phyloP scores from a whole-genome alignment of 2,888 invertebrate genomes.

The Neoaliturus tenellus region DNA sequence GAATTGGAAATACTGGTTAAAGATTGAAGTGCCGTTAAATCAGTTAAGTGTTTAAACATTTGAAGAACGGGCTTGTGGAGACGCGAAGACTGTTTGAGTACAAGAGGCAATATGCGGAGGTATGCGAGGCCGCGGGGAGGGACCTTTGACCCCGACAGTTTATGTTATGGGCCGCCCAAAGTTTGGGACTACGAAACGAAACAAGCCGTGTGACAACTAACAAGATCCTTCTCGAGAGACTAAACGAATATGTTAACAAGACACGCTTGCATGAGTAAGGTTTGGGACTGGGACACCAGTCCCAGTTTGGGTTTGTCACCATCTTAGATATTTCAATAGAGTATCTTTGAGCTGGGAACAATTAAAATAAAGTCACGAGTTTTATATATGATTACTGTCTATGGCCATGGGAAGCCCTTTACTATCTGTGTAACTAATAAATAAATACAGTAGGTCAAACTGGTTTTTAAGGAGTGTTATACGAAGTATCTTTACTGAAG shows the following conservation, averaged over 20 bases:
- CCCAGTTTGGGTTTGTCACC: no score
- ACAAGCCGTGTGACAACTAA: slow-evolving; percentile 32
- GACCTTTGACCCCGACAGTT: not conserved
- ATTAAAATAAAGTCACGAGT: no score
- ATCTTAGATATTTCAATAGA: no score
- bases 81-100: not conserved
- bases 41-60: not conserved
- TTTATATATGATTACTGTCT: no score
- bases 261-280: not conserved
- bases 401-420: no score
- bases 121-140: not conserved
- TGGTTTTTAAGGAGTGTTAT: no score
- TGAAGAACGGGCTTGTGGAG: not conserved
- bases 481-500: no score
- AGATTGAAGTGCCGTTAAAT: no score
- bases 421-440: no score
- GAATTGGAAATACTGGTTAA: no score
- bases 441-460: no score
- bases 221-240: not conserved
- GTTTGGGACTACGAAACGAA: slow-evolving; percentile 28
- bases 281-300: not conserved
- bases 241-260: slow-evolving; percentile 16
- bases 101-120: not conserved
- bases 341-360: no score
- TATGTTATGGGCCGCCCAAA: not conserved